Percentiles rank a stretch among this genome's conserved stretches.
phyloP scores from a whole-genome alignment of 1,140 invertebrate genomes.

The Ectropis grisescens region DNA sequence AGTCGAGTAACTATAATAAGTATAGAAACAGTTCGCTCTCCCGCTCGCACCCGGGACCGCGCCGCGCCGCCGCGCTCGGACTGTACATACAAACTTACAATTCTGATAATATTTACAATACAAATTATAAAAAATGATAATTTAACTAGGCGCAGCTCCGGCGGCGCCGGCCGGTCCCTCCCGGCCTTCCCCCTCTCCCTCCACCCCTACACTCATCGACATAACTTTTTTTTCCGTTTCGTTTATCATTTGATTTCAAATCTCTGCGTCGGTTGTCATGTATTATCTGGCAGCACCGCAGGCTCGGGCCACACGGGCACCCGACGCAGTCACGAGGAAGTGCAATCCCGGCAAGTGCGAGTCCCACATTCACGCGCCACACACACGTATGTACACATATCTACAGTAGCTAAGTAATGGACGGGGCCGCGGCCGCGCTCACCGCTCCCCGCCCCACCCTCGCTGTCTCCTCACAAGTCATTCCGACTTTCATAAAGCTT shows the following conservation, averaged over 20 bases:
- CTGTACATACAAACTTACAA: slow-evolving; percentile 7
- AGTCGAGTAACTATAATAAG: too few species aligned
- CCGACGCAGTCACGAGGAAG: slow-evolving; percentile 3
- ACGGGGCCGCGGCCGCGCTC: slow-evolving; percentile 27
- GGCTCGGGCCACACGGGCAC: neutral
- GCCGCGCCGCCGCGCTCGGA: neutral
- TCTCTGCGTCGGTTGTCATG: neutral
- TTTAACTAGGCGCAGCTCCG: slow-evolving; percentile 22
- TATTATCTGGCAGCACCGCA: neutral
- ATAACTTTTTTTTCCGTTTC: neutral
- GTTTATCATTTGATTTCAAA: neutral
- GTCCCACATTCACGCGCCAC: slow-evolving; percentile 22
- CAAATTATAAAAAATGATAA: slow-evolving; percentile 15
- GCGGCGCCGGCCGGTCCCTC: slow-evolving; percentile 19
- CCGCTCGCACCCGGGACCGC: too few species aligned
- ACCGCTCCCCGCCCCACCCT: neutral
- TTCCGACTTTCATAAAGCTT: too few species aligned
- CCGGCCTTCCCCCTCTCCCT: too few species aligned
- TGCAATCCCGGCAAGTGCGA: neutral
- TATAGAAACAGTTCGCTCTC: too few species aligned
- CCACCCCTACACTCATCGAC: neutral
- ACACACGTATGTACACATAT: slow-evolving; percentile 45
- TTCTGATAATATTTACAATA: slow-evolving; percentile 30
- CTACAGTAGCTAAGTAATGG: slow-evolving; percentile 42
- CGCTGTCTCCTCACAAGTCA: neutral